Evolutionary conservation across 2,797 vertebrate genomes (phyloP).

Genomic region (Paedocypris micromegethes): DNA sequence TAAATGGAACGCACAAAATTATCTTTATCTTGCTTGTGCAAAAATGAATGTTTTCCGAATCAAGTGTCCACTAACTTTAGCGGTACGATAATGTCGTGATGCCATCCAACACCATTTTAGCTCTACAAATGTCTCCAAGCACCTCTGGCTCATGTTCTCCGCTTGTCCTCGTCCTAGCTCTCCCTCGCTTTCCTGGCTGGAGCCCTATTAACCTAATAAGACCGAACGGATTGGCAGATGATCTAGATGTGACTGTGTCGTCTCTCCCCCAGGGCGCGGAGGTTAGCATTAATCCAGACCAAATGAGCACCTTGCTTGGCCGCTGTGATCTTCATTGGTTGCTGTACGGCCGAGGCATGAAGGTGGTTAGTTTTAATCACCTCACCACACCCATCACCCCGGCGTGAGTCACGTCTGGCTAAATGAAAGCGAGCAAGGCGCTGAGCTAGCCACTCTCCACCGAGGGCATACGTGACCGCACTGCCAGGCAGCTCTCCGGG

Average conservation of each 20-base stretch:
- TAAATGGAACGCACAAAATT: too few relatives aligned
- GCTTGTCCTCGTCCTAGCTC: slow-evolving; percentile 4
- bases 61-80: too few relatives aligned
- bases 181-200: slow-evolving; percentile 22
- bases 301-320: slow-evolving; percentile 44
- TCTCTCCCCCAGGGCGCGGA: slow-evolving; percentile 36
- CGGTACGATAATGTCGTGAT: too few relatives aligned
- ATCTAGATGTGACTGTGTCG: slow-evolving; percentile 41
- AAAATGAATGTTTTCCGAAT: too few relatives aligned
- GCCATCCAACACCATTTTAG: too few relatives aligned
- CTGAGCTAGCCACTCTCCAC: slow-evolving; percentile 33
- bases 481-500: slow-evolving; percentile 20
- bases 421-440: slow-evolving; percentile 40
- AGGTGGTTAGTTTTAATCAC: slow-evolving; percentile 45
- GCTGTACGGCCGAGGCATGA: slow-evolving; percentile 42
- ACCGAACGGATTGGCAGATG: slow-evolving; percentile 38
- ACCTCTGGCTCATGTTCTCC: not conserved
- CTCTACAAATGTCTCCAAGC: too few relatives aligned
- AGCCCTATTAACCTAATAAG: slow-evolving; percentile 43
- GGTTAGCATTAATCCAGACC: slow-evolving; percentile 46
- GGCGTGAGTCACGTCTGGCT: slow-evolving; percentile 41
- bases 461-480: slow-evolving; percentile 28
- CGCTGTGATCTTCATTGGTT: slow-evolving; percentile 45
- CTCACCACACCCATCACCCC: slow-evolving; percentile 33
- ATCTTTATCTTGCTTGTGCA: too few relatives aligned